phyloP scores from a whole-genome alignment of 2,113 vertebrate species.

The Micronisus gabar region DNA sequence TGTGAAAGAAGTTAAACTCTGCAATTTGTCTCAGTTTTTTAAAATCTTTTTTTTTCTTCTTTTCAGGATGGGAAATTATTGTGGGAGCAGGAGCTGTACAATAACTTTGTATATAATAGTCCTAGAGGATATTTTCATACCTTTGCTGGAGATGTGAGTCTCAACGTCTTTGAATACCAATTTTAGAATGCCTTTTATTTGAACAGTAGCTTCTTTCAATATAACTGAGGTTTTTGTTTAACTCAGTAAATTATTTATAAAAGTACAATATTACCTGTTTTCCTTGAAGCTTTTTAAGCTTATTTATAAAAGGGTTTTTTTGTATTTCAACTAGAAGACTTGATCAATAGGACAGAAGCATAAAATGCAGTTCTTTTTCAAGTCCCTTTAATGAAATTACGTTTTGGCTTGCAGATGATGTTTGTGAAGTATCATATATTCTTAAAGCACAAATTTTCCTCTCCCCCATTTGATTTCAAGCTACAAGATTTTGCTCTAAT shows the following conservation, averaged over 20 bases:
- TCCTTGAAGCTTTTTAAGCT: neutral
- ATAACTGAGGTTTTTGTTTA: neutral
- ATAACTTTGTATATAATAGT: constrained; percentile 92
- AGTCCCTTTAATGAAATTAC: neutral
- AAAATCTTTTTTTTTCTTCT: neutral
- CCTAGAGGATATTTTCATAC: constrained; percentile 95
- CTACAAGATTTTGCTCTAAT: neutral
- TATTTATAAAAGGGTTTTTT: neutral
- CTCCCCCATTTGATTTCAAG: neutral
- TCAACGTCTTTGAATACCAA: neutral
- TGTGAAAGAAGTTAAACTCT: neutral
- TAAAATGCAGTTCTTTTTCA: neutral
- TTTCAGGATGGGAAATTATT: constrained; percentile 89
- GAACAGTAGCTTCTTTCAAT: neutral
- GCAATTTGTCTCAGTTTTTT: neutral
- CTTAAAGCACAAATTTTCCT: neutral
- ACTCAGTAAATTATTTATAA: neutral
- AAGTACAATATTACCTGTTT: neutral
- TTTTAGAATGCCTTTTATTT: neutral
- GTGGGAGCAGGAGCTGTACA: constrained; percentile 97
- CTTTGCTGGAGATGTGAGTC: constrained; percentile 89
- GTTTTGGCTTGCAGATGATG: neutral
- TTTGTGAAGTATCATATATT: neutral
- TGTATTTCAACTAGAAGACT: neutral
- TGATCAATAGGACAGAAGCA: neutral